These are phyloP conservation scores for Perognathus longimembris DNA, from an alignment of 2,113 vertebrate species.

Conservation along the genomic window DNA sequence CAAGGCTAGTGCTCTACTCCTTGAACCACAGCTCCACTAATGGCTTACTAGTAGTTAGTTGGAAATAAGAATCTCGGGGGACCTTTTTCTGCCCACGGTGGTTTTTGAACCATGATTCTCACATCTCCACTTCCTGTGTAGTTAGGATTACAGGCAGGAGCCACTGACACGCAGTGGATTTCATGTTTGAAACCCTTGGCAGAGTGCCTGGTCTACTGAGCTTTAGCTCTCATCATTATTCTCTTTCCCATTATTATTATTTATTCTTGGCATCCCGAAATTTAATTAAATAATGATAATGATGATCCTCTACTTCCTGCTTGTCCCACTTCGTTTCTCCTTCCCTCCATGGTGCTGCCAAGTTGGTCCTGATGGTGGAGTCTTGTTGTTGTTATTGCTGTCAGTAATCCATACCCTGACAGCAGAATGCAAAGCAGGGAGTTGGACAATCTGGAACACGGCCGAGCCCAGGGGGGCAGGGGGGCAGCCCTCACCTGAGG, in stretches of 20 bases:
- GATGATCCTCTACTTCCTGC: neutral
- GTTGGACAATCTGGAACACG: neutral
- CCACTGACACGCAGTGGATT: neutral
- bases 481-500: neutral
- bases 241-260: slow-evolving; percentile 31
- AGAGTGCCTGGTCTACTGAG: neutral
- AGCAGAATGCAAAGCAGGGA: too few species aligned
- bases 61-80: too few species aligned
- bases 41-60: too few species aligned
- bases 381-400: neutral
- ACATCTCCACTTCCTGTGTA: too few species aligned
- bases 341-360: neutral
- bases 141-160: too few species aligned
- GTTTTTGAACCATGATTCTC: too few species aligned
- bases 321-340: neutral
- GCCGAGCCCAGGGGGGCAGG: neutral
- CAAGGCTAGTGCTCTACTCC: too few species aligned
- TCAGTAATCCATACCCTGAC: neutral
- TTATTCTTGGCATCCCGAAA: slow-evolving; percentile 35
- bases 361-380: neutral
- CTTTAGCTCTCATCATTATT: neutral
- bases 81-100: too few species aligned
- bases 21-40: too few species aligned
- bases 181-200: neutral
- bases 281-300: slow-evolving; percentile 4